These are phyloP conservation scores for Mercenaria mercenaria DNA, from an alignment of 1,140 invertebrate genomes.

Conservation along the genomic window DNA sequence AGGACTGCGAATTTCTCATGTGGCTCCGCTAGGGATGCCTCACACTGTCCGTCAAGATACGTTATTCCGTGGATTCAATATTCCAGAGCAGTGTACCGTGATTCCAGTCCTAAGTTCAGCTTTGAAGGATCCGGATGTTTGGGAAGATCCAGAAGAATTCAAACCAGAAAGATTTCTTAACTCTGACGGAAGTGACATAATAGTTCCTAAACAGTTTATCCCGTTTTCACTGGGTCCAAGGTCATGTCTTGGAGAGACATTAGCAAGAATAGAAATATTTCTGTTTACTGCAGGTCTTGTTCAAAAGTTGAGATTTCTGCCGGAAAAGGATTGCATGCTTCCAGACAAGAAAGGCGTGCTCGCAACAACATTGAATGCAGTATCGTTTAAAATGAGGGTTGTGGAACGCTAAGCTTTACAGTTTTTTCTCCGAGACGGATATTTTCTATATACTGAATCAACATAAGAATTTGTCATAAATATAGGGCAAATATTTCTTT, in stretches of 20 bases:
- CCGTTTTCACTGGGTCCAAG: conserved; percentile 25
- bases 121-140: conserved; percentile 83
- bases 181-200: background rate
- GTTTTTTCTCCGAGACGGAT: no score
- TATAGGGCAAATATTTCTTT: no score
- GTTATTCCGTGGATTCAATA: conserved; percentile 74
- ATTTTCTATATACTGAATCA: no score
- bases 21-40: conserved; percentile 88
- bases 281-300: conserved; percentile 26
- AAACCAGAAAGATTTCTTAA: conserved; percentile 88
- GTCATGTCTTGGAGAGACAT: conserved; percentile 46
- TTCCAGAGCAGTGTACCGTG: conserved; percentile 78
- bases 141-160: conserved; percentile 90
- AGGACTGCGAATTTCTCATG: conserved; percentile 87
- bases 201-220: conserved; percentile 23
- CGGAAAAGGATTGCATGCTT: background rate
- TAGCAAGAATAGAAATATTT: conserved; percentile 54
- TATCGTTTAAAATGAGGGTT: conserved; percentile 6
- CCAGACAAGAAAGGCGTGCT: conserved; percentile 1
- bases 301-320: conserved; percentile 13
- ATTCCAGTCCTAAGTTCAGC: conserved; percentile 78
- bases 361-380: background rate
- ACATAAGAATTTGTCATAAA: no score
- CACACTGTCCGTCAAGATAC: conserved; percentile 67
- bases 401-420: background rate